These are phyloP conservation scores for Agrochola lychnidis DNA, from an alignment of 2,888 invertebrate species.

Conservation along the genomic window DNA sequence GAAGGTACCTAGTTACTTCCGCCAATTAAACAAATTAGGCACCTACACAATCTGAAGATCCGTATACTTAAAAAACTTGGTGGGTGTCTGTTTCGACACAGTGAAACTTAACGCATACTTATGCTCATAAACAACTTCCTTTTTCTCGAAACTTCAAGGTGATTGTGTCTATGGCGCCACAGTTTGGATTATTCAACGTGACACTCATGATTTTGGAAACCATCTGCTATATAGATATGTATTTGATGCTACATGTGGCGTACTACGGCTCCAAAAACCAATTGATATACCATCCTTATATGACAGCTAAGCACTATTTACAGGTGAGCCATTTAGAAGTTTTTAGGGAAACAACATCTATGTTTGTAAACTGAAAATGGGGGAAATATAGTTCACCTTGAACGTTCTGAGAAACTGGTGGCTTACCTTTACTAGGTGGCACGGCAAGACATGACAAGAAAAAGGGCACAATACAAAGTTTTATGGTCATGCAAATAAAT, in stretches of 20 bases:
- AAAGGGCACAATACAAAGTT: neutral
- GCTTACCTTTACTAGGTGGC: neutral
- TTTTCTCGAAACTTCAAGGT: conserved; percentile 74
- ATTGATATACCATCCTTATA: conserved; percentile 88
- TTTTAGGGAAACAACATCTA: neutral
- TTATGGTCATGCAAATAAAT: neutral
- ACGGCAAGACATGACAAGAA: neutral
- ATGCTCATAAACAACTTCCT: conserved; percentile 22
- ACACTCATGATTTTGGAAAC: conserved; percentile 80
- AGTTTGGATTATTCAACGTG: conserved; percentile 77
- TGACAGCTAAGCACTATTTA: conserved; percentile 88
- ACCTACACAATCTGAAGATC: conserved; percentile 47
- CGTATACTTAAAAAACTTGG: conserved; percentile 6
- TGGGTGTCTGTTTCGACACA: conserved; percentile 49
- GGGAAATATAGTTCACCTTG: neutral
- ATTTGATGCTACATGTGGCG: conserved; percentile 88
- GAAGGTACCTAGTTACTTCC: conserved; percentile 30
- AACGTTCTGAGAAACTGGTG: neutral
- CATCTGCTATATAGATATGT: conserved; percentile 87
- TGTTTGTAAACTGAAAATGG: neutral
- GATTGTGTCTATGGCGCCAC: conserved; percentile 83
- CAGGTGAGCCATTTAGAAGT: conserved; percentile 70
- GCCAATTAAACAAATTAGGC: conserved; percentile 39
- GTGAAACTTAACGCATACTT: conserved; percentile 14
- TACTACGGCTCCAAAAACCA: conserved; percentile 88